Conservation (phyloP, 2,113 vertebrate genomes). For the human region DNA sequence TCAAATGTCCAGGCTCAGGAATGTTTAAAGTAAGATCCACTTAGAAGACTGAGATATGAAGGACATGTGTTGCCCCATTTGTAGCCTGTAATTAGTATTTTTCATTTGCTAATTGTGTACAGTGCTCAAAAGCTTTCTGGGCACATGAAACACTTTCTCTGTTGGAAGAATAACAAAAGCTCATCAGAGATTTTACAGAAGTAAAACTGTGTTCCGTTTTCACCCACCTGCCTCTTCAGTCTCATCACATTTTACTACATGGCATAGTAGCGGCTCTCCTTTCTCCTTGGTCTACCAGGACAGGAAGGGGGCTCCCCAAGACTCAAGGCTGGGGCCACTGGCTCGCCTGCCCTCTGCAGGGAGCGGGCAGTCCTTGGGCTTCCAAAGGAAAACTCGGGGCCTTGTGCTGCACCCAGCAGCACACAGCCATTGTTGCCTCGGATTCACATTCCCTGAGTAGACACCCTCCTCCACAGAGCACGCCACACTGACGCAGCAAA, state of each 20-base stretch:
- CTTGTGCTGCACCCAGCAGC: not conserved
- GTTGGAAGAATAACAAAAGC: not conserved
- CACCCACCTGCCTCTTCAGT: not conserved
- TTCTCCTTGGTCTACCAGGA: not conserved
- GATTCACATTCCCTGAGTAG: not conserved
- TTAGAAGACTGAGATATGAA: not conserved
- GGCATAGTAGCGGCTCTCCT: too few relatives aligned
- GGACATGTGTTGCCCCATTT: not conserved
- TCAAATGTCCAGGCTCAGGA: not conserved
- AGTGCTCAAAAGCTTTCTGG: not conserved
- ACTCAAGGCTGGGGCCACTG: not conserved
- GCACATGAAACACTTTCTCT: fast-evolving
- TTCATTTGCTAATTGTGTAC: not conserved
- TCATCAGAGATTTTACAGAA: not conserved
- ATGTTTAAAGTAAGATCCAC: fast-evolving
- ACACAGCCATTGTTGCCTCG: fast-evolving
- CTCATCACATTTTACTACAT: fast-evolving
- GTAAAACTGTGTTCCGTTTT: not conserved
- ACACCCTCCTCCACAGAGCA: fast-evolving
- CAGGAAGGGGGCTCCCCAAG: not conserved
- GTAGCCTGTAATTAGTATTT: not conserved
- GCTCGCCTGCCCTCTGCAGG: not conserved
- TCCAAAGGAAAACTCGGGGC: not conserved
- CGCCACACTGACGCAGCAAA: not conserved
- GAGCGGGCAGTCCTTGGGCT: not conserved